Evolutionary conservation across 53 echinoderm and acorn worm genomes (phyloP), one percentile per base, ranked within the genome.

Genomic region (Zoroaster sp.): DNA sequence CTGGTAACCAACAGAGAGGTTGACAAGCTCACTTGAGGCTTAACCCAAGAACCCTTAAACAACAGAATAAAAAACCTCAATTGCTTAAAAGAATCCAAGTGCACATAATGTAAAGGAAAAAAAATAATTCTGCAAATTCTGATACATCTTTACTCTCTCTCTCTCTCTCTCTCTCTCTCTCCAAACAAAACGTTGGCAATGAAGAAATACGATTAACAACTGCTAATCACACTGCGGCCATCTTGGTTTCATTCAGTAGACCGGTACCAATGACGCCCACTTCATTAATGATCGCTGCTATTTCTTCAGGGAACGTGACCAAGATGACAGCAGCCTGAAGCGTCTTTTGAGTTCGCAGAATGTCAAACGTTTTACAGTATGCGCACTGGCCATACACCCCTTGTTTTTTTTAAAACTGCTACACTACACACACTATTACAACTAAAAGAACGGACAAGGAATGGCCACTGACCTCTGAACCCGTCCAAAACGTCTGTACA

Each of bases 341-440:
- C 34, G 32, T 14, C 34, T 70, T 13, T 46, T 17, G 14, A 36
- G 35, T 35, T 3, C 32, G 31, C 14, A 69, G 31, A 35, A 13
- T 33, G 35, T 35, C 14, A 1, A 69, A 14, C 17, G 34, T 33
- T 39, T 40, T 11, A 43, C 5, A 45, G 7, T 23, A 75, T 31
- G 23, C 25, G 28, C 75, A 25, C 39, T 34, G 31, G 31, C 44
- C 46, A 75, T 75, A 25, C 52, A 36, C 54, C 33, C 63, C 33
- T 39, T 78, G 3, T n/a, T 21, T 21, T 39, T 0, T 31, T 49
- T 41, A 32, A 33, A 30, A 23, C 35, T 77, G 28, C 32, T 53
- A 66, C 66, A 81, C 81, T 81, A 81, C 81, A 81, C 81, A 81
- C 81, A 66, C 81, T 81, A 66, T 44, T 66, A 79, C 40, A 67